Evolutionary conservation across 2,888 invertebrate species (phyloP), one percentile per base, ranked within the genome.

Genomic region (Steinernema scapterisci): DNA sequence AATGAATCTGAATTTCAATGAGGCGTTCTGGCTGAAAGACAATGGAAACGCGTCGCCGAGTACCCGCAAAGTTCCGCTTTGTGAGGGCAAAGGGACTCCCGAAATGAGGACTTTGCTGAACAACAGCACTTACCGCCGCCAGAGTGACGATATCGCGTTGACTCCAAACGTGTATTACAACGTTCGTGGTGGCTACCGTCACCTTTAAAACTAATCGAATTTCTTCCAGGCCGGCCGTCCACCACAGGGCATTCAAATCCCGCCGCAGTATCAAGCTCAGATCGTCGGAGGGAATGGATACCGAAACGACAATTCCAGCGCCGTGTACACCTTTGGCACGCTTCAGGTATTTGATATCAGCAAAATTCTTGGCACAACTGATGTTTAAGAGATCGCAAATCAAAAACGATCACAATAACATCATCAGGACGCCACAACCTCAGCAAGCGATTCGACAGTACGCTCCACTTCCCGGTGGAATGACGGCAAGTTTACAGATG

Each of bases 21-120:
- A 87, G 76, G 84, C 84, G 71, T 88, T 85, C 79, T 88, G 87
- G 88, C 80, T 87, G 38, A 85, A 85, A 76, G 82, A 85, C 1
- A 84, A 83, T 46, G 74, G 21, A 3, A 56, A 73, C 31, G 51
- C 72, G 2, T 38, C 48, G 44, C 48, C 72, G 16, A 46, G 38
- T 31, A 19, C 72, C 9, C 19, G 48, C 25, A 25, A n/a, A 13
- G 16, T 46, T 13, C 52, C 48, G n/a, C 43, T 52, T 2, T 19
- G 19, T n/a, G 72, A 48, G 16, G 38, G 72, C 2, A 70, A 51
- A 38, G 38, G 19, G 7, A 71, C 51, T n/a, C 51, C 54, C 25
- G 56, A 45, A 11, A 70, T 63, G 73, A 70, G 63, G 27, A 51
- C 31, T 46, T 52, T 72, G 13, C 23, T 72, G 27, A 63, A 63